A percentile compares a stretch with the other conserved stretches of the same genome.
Evolutionary conservation across 1,140 invertebrate genomes (phyloP).

Genomic region (Drosophila saltans): DNA sequence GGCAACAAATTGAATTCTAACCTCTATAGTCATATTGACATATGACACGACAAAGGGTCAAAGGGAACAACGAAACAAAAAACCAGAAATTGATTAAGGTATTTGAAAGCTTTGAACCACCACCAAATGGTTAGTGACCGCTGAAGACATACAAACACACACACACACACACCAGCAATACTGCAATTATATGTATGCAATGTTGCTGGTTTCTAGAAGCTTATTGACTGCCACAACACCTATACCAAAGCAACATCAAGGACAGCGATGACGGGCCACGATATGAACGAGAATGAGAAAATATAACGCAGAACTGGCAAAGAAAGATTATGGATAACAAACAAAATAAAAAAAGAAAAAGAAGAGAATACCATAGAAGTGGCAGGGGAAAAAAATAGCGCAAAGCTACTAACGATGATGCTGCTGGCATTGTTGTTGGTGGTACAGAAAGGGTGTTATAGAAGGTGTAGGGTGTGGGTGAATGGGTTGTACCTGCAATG

Average conservation of each 20-base stretch:
- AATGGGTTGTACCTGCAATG: conserved; percentile 45
- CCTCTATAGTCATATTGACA: conserved; percentile 20
- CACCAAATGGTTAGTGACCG: neutral
- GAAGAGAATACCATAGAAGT: conserved; percentile 22
- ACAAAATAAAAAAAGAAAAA: conserved; percentile 28
- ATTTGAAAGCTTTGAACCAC: conserved; percentile 20
- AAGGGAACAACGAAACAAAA: neutral
- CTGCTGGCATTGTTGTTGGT: conserved; percentile 62
- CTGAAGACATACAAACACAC: neutral
- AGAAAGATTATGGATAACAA: conserved; percentile 38
- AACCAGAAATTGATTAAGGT: conserved; percentile 63
- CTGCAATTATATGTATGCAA: conserved; percentile 51
- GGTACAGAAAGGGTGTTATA: conserved; percentile 8
- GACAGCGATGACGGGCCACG: conserved; percentile 27
- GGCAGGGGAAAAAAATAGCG: conserved; percentile 34
- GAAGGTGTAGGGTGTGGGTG: neutral
- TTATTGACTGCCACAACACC: conserved; percentile 56
- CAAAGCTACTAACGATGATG: conserved; percentile 65
- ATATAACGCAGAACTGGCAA: conserved; percentile 21
- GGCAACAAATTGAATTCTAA: conserved; percentile 8
- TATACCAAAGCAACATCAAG: conserved; percentile 46
- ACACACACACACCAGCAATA: conserved; percentile 7
- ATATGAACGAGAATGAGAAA: neutral
- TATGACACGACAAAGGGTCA: neutral
- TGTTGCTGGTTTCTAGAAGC: conserved; percentile 47